A percentile compares a stretch with the other conserved stretches of the same genome.
phyloP scores from a whole-genome alignment of 2,888 invertebrate genomes.

The Meloe dianella region DNA sequence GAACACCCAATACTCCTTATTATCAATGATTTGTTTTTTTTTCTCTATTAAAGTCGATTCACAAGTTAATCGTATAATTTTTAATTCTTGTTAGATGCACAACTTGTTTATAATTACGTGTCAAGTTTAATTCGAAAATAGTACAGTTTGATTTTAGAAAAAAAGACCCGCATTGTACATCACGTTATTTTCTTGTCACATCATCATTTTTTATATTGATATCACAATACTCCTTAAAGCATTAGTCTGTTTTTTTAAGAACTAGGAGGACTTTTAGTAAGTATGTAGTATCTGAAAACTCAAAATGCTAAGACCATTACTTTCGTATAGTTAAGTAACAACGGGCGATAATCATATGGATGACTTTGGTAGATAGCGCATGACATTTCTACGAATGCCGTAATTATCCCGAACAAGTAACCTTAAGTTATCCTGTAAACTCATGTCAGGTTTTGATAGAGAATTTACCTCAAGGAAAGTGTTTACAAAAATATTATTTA shows the following conservation, averaged over 20 bases:
- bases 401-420: background rate
- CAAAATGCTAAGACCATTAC: too few relatives aligned
- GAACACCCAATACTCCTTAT: background rate
- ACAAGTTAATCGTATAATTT: background rate
- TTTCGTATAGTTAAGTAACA: background rate
- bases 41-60: background rate
- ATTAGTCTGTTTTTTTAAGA: too few relatives aligned
- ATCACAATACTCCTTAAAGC: too few relatives aligned
- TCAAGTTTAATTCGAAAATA: background rate
- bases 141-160: background rate
- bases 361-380: background rate
- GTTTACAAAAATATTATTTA: too few relatives aligned
- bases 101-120: background rate
- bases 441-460: background rate
- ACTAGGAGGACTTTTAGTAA: too few relatives aligned
- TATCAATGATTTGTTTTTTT: background rate
- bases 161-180: background rate
- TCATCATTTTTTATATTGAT: background rate
- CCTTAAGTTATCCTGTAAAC: background rate
- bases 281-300: too few relatives aligned
- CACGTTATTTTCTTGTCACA: slow-evolving; percentile 1
- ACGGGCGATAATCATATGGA: background rate
- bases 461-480: background rate
- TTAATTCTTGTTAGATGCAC: background rate
- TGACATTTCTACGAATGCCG: background rate